Evolutionary conservation across 1,140 invertebrate genomes (phyloP), one percentile per base, ranked within the genome.

Genomic region (Drosophila pseudoobscura): DNA sequence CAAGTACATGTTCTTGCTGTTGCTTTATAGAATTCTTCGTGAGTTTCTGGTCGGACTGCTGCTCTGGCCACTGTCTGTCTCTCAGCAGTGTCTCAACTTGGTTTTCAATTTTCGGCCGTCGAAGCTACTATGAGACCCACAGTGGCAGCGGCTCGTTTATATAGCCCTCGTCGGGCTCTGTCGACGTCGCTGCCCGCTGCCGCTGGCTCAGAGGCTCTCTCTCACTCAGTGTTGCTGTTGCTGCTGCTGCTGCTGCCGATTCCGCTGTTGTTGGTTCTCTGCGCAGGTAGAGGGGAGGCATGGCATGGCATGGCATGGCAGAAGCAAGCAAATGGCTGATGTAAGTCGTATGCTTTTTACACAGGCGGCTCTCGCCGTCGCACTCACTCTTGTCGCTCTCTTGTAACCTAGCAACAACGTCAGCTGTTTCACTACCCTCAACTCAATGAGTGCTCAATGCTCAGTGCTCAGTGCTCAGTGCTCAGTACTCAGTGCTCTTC

Each of bases 21-120:
- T 52, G 31, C 63, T 68, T 74, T 62, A 88, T 90, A 90, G 88
- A 90, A 90, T 90, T 90, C 88, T 90, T 90, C 89, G 73, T 82
- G 79, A 89, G 70, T 69, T 73, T 63, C 35, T 74, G 24, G 46
- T 52, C 63, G 35, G 35, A 39, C 35, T 31, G 52, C 9, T 52
- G 35, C 22, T 15, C 50, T 35, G 50, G 43, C 17, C 11, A 26
- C 31, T 26, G 31, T 53, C n/a, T 24, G n/a, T 39, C 35, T 39
- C 35, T 11, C 35, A 39, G 35, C 35, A 39, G 11, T 39, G 35
- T 39, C 35, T 39, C 4, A 26, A 26, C 24, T 26, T 26, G 24
- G 24, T 26, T 26, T 13, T 39, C 11, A 13, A 39, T 13, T 39
- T 39, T 39, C 35, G 35, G 35, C 35, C 35, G 44, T 58, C 54